Base-by-base conservation (phyloP, 2,888 invertebrate genomes). In the Netelia inedita region DNA sequence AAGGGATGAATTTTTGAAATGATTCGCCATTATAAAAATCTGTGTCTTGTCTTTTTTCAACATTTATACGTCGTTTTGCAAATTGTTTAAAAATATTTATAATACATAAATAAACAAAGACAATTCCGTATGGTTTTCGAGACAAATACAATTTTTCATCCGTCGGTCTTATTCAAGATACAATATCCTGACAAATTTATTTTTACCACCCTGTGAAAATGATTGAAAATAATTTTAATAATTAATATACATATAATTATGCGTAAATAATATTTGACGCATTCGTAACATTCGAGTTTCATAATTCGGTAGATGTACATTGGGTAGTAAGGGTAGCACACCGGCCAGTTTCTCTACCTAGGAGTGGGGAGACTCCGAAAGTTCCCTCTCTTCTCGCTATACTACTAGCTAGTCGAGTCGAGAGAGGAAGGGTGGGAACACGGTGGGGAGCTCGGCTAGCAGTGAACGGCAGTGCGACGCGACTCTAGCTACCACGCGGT, bases 401-500 rank as follows among this genome's bases (percentile, higher is more conserved):
- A 50, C 80, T 66, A 55, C 59, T 73, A 80, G 78, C 61, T 76
- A 86, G 86, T 81, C 83, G 75, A 87, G 86, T 86, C 79, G 75
- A 78, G 87, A 82, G 82, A 73, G 82, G 85, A 75, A 83, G 87
- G 84, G 78, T 71, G 63, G 71, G 73, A 57, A 75, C 71, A 53
- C 75, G 82, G 90, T 87, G 89, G 89, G 88, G 87, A 88, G 82
- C 81, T 86, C 87, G 86, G 73, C 86, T 82, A 88, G 89, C 89
- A 88, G 88, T 87, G 91, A 88, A 91, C 92, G 92, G 91, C 92
- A 92, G 92, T 92, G 92, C 92, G 92, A 92, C 92, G 92, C 91
- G 92, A 92, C 91, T 88, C 89, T 88, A 89, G 89, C 90, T 90
- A 86, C 88, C 92, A 92, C 91, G 91, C 92, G 92, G 92, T 92